These are phyloP conservation scores for Medauroidea extradentata DNA, from an alignment of 1,140 invertebrate species.

Conservation along the genomic window DNA sequence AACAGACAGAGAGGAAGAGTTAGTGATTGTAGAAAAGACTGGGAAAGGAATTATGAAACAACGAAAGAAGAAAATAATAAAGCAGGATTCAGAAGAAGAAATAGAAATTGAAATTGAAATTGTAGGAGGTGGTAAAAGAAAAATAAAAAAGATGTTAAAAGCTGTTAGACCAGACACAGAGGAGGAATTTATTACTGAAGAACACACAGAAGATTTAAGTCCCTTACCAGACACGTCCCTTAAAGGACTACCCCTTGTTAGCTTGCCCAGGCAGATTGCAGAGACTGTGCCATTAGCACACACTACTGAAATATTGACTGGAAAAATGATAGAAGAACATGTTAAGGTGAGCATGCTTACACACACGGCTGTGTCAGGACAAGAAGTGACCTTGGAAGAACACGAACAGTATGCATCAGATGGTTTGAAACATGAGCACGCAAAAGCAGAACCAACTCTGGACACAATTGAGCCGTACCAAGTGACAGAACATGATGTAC, in stretches of 20 bases:
- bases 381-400: slow-evolving; percentile 49
- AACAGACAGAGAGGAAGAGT: slow-evolving; percentile 35
- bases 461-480: slow-evolving; percentile 54
- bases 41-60: slow-evolving; percentile 25
- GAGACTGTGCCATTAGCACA: slow-evolving; percentile 28
- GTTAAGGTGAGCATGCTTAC: slow-evolving; percentile 49
- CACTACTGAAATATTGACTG: slow-evolving; percentile 24
- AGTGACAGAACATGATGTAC: slow-evolving; percentile 53
- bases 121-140: slow-evolving; percentile 23
- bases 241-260: slow-evolving; percentile 28
- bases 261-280: slow-evolving; percentile 18
- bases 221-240: slow-evolving; percentile 10
- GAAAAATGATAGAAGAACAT: slow-evolving; percentile 17
- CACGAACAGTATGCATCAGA: slow-evolving; percentile 48
- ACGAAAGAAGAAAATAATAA: slow-evolving; percentile 27
- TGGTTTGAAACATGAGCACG: slow-evolving; percentile 37
- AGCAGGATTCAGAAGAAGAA: slow-evolving; percentile 38
- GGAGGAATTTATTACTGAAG: slow-evolving; percentile 41
- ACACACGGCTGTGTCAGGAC: slow-evolving; percentile 48
- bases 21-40: slow-evolving; percentile 40
- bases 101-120: slow-evolving; percentile 15
- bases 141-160: slow-evolving; percentile 36
- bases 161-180: slow-evolving; percentile 27
- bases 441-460: slow-evolving; percentile 48
- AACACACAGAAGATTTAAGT: slow-evolving; percentile 31